Evolutionary conservation across 2,113 vertebrate species (phyloP).

Genomic region (Tupaia chinensis): DNA sequence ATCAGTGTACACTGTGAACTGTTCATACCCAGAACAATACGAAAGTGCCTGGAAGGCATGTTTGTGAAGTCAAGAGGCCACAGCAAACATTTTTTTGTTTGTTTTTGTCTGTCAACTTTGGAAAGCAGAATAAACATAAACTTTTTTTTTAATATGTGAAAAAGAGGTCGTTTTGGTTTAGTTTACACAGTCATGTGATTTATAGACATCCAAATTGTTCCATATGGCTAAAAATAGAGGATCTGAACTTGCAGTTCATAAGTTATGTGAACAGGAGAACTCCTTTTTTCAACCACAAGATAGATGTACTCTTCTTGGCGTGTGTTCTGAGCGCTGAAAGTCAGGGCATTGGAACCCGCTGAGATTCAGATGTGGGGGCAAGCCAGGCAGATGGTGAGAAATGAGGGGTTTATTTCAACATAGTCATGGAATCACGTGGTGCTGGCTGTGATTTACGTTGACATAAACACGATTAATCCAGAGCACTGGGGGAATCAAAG

Average conservation of each 20-base stretch:
- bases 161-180: constrained; percentile 55
- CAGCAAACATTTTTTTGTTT: background rate
- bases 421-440: constrained; percentile 60
- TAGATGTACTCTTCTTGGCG: constrained; percentile 61
- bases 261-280: constrained; percentile 59
- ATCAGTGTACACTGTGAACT: constrained; percentile 76
- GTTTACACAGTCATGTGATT: constrained; percentile 54
- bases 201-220: constrained; percentile 75
- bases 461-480: constrained; percentile 77
- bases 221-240: constrained; percentile 58
- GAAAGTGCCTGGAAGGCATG: constrained; percentile 64
- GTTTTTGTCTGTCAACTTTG: background rate
- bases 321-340: constrained; percentile 70
- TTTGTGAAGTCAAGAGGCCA: constrained; percentile 50
- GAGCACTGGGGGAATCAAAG: constrained; percentile 57
- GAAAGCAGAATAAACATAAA: constrained; percentile 56
- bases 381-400: constrained; percentile 63
- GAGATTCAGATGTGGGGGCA: constrained; percentile 76
- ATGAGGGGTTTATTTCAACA: constrained; percentile 75
- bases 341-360: constrained; percentile 67
- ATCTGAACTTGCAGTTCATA: constrained; percentile 72
- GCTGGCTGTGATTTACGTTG: constrained; percentile 80
- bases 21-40: constrained; percentile 76
- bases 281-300: constrained; percentile 68
- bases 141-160: background rate